Conservation (phyloP, 1,140 invertebrate genomes). For the Anagrus nilaparvatae region DNA sequence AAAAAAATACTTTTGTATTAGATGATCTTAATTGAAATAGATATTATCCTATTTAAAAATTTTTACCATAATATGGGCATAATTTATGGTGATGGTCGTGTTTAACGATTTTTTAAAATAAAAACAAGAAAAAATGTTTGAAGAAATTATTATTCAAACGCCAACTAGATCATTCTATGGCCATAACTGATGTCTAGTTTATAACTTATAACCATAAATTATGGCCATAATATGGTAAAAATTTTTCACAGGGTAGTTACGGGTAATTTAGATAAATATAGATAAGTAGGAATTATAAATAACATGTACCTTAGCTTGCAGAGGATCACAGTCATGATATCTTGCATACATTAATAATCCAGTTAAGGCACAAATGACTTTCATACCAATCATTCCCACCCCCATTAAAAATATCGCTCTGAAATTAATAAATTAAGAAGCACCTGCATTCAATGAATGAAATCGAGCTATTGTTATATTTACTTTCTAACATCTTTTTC, state of each 20-base stretch:
- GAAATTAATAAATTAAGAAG: constrained; percentile 5
- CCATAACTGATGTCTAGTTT: too few relatives aligned
- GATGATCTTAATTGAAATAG: too few relatives aligned
- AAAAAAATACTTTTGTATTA: too few relatives aligned
- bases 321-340: constrained; percentile 53
- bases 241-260: too few relatives aligned
- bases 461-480: not conserved
- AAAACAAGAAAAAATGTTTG: not conserved
- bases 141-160: not conserved
- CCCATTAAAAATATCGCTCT: constrained; percentile 29
- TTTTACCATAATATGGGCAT: too few relatives aligned
- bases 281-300: not conserved
- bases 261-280: too few relatives aligned
- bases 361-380: constrained; percentile 25
- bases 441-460: not conserved
- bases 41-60: too few relatives aligned
- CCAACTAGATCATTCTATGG: too few relatives aligned
- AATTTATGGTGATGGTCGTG: too few relatives aligned
- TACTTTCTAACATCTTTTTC: constrained; percentile 45
- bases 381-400: constrained; percentile 38
- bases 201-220: too few relatives aligned
- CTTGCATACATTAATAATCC: constrained; percentile 51
- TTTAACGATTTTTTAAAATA: too few relatives aligned
- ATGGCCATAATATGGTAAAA: too few relatives aligned
- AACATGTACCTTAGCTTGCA: constrained; percentile 25